Evolutionary conservation across 2,113 vertebrate species (phyloP).

Genomic region (Alces alces): DNA sequence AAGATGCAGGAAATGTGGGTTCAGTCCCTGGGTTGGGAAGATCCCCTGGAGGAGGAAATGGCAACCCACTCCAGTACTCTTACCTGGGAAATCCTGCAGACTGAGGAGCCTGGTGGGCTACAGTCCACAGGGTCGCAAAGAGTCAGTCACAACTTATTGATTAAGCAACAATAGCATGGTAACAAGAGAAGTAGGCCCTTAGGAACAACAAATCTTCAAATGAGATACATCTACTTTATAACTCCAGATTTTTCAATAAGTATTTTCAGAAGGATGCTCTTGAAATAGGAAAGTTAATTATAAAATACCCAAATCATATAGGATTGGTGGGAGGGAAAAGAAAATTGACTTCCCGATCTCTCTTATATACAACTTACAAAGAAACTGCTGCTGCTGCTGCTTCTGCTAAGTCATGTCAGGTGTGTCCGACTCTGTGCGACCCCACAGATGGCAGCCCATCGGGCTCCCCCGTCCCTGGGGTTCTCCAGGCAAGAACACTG

Average conservation of each 20-base stretch:
- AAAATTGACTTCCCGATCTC: neutral
- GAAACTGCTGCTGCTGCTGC: neutral
- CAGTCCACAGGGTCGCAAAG: fast-evolving
- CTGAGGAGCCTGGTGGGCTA: neutral
- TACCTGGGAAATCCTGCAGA: neutral
- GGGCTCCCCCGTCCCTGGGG: too few relatives aligned
- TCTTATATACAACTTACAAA: neutral
- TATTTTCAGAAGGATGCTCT: neutral
- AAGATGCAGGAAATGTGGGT: neutral
- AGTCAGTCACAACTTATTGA: neutral
- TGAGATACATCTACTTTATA: neutral
- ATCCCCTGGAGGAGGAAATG: neutral
- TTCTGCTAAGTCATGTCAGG: too few relatives aligned
- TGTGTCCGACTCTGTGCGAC: too few relatives aligned
- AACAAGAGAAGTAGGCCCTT: neutral
- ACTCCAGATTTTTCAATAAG: neutral
- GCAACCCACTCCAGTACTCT: neutral
- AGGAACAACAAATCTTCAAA: neutral
- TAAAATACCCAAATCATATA: neutral
- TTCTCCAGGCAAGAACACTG: too few relatives aligned
- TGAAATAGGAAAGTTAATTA: neutral
- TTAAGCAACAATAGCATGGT: neutral
- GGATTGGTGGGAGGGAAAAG: neutral
- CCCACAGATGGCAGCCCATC: too few relatives aligned
- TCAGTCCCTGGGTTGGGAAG: neutral